Evolutionary conservation across 2,797 vertebrate genomes (phyloP).

Genomic region (Helarctos malayanus): DNA sequence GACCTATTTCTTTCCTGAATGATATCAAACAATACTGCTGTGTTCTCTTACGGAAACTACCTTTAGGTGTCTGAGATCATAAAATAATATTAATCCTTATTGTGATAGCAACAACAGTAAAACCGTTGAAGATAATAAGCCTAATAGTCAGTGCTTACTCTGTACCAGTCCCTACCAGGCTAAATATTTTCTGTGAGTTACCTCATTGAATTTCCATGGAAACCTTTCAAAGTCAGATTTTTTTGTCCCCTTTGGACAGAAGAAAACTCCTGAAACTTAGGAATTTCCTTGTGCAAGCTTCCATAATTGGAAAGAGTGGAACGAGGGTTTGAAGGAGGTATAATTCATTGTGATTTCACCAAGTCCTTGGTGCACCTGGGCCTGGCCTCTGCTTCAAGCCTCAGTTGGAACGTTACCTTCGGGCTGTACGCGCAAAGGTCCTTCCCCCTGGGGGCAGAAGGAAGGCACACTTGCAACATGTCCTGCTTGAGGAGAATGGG

Average conservation of each 20-base stretch:
- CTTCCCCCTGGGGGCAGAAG: too few species aligned
- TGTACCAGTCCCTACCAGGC: not conserved
- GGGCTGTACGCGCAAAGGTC: not conserved
- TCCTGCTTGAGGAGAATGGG: not conserved
- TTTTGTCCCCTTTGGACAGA: not conserved
- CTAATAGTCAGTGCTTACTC: not conserved
- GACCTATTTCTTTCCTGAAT: not conserved
- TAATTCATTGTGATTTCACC: not conserved
- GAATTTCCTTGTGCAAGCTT: not conserved
- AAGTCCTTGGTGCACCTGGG: not conserved
- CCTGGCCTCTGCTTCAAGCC: not conserved
- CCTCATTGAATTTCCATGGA: not conserved
- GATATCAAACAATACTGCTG: not conserved
- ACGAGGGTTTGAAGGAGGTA: not conserved
- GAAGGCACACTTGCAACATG: not conserved
- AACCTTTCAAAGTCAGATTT: not conserved
- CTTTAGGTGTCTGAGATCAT: conserved; percentile 1
- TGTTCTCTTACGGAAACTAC: conserved; percentile 23
- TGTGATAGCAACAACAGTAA: not conserved
- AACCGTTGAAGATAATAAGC: not conserved
- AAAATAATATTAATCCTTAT: not conserved
- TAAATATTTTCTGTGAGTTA: not conserved
- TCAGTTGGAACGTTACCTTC: not conserved
- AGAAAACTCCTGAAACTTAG: not conserved
- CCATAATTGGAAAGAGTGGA: not conserved